Percentiles rank a stretch among this genome's conserved stretches.
Conservation (phyloP, 2,888 invertebrate species). For the Nomada flava region DNA sequence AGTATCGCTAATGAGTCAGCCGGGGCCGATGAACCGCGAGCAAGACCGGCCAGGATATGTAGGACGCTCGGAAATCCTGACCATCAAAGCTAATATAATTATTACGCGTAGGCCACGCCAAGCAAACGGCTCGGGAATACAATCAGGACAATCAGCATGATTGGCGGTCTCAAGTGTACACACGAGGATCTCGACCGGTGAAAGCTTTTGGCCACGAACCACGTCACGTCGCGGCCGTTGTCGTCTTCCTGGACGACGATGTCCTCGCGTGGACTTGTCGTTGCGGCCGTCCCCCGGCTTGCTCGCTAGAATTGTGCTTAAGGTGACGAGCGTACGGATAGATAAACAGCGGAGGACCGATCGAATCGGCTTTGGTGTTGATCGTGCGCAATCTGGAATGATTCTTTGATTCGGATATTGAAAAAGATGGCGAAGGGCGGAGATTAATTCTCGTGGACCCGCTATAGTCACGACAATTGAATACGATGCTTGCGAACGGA, state of each 20-base stretch:
- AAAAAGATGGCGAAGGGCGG: slow-evolving; percentile 9
- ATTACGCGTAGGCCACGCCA: slow-evolving; percentile 73
- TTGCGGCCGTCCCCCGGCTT: no score
- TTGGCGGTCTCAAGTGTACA: slow-evolving; percentile 78
- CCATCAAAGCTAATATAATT: slow-evolving; percentile 80
- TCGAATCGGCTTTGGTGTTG: neutral
- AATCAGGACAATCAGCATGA: slow-evolving; percentile 80
- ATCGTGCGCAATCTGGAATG: no score
- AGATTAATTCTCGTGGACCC: slow-evolving; percentile 13
- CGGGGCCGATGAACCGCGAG: slow-evolving; percentile 65
- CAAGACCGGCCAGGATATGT: slow-evolving; percentile 40
- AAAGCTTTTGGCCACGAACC: slow-evolving; percentile 70
- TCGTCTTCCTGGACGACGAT: slow-evolving; percentile 19
- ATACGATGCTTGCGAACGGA: slow-evolving; percentile 39
- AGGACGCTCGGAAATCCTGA: slow-evolving; percentile 59
- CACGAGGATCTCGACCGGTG: slow-evolving; percentile 59
- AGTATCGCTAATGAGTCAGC: slow-evolving; percentile 76
- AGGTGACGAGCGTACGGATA: neutral
- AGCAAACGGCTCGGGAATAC: slow-evolving; percentile 75
- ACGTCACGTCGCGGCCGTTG: slow-evolving; percentile 50
- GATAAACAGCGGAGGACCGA: neutral
- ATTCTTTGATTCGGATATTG: neutral
- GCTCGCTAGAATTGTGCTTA: neutral
- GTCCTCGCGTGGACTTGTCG: neutral
- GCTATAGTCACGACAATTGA: neutral